Conservation (phyloP, 2,888 invertebrate genomes). For the Drosophila recens region DNA sequence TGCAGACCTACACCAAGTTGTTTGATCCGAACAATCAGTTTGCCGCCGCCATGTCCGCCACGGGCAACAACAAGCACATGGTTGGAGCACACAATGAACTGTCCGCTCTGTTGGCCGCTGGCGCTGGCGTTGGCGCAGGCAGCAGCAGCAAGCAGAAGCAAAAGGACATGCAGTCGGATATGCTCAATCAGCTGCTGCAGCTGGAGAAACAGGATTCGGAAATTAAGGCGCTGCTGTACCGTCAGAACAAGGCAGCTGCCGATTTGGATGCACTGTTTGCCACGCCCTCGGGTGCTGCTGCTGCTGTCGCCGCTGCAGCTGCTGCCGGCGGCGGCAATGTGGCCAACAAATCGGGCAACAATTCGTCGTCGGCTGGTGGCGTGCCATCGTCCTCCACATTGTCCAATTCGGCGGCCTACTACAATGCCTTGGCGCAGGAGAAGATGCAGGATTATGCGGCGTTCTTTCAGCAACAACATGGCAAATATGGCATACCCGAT, state of each 20-base stretch:
- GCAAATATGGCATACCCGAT: conserved; percentile 88
- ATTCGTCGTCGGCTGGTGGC: conserved; percentile 50
- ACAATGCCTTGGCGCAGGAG: conserved; percentile 84
- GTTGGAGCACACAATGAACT: conserved; percentile 80
- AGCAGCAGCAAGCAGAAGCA: conserved; percentile 69
- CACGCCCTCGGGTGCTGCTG: conserved; percentile 77
- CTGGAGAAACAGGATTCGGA: conserved; percentile 84
- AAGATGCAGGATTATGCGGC: conserved; percentile 86
- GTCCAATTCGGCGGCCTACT: conserved; percentile 82
- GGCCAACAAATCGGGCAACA: conserved; percentile 54
- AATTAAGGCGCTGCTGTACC: conserved; percentile 82
- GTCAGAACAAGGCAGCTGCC: conserved; percentile 83
- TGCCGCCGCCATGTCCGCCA: conserved; percentile 71
- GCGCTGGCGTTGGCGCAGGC: conserved; percentile 55
- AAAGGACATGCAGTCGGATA: conserved; percentile 81
- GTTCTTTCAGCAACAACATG: conserved; percentile 86
- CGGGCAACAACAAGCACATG: conserved; percentile 72
- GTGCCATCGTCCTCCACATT: conserved; percentile 71
- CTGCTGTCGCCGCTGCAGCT: conserved; percentile 42
- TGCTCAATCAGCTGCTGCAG: conserved; percentile 84
- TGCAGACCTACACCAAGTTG: conserved; percentile 84
- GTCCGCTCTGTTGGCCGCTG: conserved; percentile 81
- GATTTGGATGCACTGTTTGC: conserved; percentile 84
- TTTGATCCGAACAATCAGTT: conserved; percentile 84
- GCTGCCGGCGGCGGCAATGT: conserved; percentile 35